Evolutionary conservation across 2,113 vertebrate genomes (phyloP), one percentile per base, ranked within the genome.

Genomic region (Bombycilla garrulus): DNA sequence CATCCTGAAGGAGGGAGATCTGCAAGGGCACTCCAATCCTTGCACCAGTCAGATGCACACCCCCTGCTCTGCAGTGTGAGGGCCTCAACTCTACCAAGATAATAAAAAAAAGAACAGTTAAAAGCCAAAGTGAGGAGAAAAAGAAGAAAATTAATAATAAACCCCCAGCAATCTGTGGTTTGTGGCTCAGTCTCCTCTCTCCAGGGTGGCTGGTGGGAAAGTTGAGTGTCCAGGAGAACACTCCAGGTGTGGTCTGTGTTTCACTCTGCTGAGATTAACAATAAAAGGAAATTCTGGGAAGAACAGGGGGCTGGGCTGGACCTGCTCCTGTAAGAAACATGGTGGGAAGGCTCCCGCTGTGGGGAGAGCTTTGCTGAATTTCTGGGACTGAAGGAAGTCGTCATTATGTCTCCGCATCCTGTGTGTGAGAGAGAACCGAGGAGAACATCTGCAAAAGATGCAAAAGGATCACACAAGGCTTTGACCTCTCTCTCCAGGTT

Each of bases 211-310:
- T 5, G 42, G 29, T 76, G 70, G 54, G 76, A 93, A 81, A 66
- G 45, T 5, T 1, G 5, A 51, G 42, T 3, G 47, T 66, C 67
- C 64, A 58, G 44, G 60, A 57, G 79, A 93, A 57, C 36, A 4
- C 13, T 81, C 64, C 47, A 81, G 51, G 33, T 88, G 57, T 47
- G 58, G 58, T 66, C 62, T 65, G 19, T 23, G 22, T 56, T 94
- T 88, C 56, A 54, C 42, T 69, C 64, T 53, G 54, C 40, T 86
- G 82, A 86, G 53, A 62, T 71, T 56, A 97, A 96, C 95, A 96
- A 96, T 96, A 86, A 95, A 96, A 94, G 96, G 95, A 97, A 96
- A 92, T 92, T 96, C 93, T 4, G 8, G 40, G 87, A 80, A 95
- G 79, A 77, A 80, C 38, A 91, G 28, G 66, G 64, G 76, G n/a